Conservation (phyloP, 2,888 invertebrate genomes). For the Eupelmus urozonus region DNA sequence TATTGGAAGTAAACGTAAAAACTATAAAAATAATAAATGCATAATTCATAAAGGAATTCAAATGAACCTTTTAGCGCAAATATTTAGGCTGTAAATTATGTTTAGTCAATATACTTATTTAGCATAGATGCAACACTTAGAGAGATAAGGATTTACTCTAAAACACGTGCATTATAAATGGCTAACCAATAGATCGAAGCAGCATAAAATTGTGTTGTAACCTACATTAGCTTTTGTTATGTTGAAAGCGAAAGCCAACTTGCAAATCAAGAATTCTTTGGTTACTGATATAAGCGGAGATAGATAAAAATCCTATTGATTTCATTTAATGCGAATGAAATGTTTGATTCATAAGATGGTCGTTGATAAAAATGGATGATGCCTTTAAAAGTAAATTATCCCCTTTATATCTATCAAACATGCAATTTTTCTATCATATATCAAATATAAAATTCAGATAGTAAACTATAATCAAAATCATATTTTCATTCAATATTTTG, state of each 20-base stretch:
- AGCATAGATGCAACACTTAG: slow-evolving; percentile 2
- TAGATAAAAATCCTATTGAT: background rate
- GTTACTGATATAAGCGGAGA: too few species aligned
- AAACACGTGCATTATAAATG: background rate
- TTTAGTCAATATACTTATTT: slow-evolving; percentile 10
- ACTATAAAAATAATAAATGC: too few species aligned
- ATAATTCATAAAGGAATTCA: too few species aligned
- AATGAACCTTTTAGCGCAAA: too few species aligned
- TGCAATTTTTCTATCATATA: slow-evolving; percentile 15
- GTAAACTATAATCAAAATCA: too few species aligned
- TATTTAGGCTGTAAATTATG: slow-evolving; percentile 7
- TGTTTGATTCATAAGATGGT: slow-evolving; percentile 1
- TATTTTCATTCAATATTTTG: too few species aligned
- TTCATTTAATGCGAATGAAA: too few species aligned
- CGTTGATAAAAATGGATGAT: background rate
- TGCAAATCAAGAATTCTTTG: too few species aligned
- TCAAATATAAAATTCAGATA: background rate
- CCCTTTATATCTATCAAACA: background rate
- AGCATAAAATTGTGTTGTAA: too few species aligned
- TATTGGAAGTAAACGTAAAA: too few species aligned
- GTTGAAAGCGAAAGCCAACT: too few species aligned
- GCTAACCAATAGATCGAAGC: background rate
- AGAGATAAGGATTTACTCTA: background rate
- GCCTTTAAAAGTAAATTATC: background rate
- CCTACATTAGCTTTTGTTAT: too few species aligned